Evolutionary conservation across 2,113 vertebrate species (phyloP).

Genomic region (Hypomesus transpacificus): DNA sequence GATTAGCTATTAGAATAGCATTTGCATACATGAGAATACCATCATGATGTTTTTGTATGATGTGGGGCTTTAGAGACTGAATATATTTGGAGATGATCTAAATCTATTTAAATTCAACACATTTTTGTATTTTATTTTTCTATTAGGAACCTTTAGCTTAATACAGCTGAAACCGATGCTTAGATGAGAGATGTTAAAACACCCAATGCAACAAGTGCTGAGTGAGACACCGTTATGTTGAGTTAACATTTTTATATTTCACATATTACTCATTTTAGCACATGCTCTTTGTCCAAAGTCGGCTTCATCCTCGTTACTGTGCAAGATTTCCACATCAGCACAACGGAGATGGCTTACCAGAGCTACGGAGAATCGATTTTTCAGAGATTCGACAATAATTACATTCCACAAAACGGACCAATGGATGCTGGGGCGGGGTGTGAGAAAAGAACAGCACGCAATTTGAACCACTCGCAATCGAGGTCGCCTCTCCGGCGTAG

Average conservation of each 20-base stretch:
- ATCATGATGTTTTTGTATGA: no score
- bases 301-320: constrained; percentile 7
- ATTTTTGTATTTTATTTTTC: no score
- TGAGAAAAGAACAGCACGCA: constrained; percentile 30
- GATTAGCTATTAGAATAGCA: neutral
- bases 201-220: no score
- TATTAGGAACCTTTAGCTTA: no score
- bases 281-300: neutral
- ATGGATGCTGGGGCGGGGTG: constrained; percentile 42
- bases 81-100: no score
- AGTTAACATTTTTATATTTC: no score
- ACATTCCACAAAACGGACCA: constrained; percentile 52
- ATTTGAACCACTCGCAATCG: constrained; percentile 39
- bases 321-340: constrained; percentile 22
- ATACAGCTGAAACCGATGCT: no score
- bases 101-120: no score
- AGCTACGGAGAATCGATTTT: constrained; percentile 56
- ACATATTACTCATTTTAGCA: neutral
- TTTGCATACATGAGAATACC: no score
- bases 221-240: no score
- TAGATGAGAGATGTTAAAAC: no score
- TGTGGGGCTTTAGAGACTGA: no score
- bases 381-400: constrained; percentile 54
- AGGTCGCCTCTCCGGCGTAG: constrained; percentile 38
- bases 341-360: constrained; percentile 4